Base-by-base conservation (phyloP, 1,140 invertebrate genomes). In the Megalonaias nervosa region DNA sequence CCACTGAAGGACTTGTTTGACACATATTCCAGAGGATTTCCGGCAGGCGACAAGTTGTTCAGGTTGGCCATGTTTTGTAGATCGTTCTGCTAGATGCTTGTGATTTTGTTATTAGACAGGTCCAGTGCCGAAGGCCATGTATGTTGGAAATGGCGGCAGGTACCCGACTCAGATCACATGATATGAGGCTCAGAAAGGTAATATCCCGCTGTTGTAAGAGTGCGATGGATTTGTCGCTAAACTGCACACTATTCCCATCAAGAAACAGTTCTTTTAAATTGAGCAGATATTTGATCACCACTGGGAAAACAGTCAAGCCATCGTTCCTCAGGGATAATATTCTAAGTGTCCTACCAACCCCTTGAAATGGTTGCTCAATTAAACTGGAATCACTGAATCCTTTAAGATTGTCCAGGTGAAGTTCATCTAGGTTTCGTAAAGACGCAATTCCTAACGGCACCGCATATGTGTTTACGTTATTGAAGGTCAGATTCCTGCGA, bases 21-120 rank as follows among this genome's bases (percentile, higher is more conserved):
- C 11, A 74, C 67, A 31, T 78, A 78, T 2, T 60, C 64, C 23
- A 78, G 59, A 55, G 71, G 71, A 31, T 78, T 78, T 9, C 15
- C 19, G 66, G 56, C 64, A 11, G 73, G 21, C 9, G 13, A 4
- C n/a, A 78, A 60, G 11, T n/a, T 57, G 26, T 57, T 59, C 23
- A 74, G 23, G 57, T 58, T 69, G 31, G 5, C 26, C 31, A 78
- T 59, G 23, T 74, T 59, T 9, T 73, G 70, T 31, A 78, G 65
- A 21, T 78, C 76, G 16, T 71, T 78, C 23, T 71, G 73, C 55
- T 78, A 71, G n/a, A 78, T 78, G 62, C 76, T 74, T 38, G 71
- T 56, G 16, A 78, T 78, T 61, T 56, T 31, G 58, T 78, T 78
- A 21, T 64, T 23, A 13, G 70, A 73, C 61, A 74, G 55, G 31